Conservation (phyloP, 1,140 invertebrate species). For the Uloborus diversus region DNA sequence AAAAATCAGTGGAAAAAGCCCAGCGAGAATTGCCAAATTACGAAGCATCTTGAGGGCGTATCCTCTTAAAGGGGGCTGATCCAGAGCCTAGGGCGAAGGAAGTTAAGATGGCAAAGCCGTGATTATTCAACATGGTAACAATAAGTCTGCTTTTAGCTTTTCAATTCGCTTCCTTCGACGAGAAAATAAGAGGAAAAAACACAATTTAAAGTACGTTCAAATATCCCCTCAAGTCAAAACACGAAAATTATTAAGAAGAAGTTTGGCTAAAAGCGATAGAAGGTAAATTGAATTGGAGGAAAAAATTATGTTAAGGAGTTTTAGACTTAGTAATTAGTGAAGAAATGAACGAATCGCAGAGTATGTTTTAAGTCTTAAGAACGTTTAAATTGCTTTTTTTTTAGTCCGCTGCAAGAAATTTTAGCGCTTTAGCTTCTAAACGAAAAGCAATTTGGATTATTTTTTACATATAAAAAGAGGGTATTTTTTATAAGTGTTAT, state of each 20-base stretch:
- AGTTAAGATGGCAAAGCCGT: conserved; percentile 19
- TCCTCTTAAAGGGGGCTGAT: background rate
- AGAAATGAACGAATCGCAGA: conserved; percentile 14
- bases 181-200: conserved; percentile 19
- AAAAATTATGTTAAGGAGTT: conserved; percentile 19
- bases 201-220: conserved; percentile 23
- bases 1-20: conserved; percentile 8
- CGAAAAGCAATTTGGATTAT: background rate
- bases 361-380: conserved; percentile 19
- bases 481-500: too few species aligned
- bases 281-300: conserved; percentile 43
- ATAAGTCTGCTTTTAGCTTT: conserved; percentile 26
- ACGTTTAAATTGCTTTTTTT: conserved; percentile 21
- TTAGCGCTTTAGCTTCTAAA: background rate
- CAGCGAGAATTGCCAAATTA: conserved; percentile 27
- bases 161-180: conserved; percentile 10
- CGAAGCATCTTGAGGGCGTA: background rate
- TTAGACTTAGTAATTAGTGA: conserved; percentile 44
- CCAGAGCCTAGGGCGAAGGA: background rate
- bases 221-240: conserved; percentile 8
- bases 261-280: conserved; percentile 9
- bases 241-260: conserved; percentile 11
- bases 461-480: too few species aligned
- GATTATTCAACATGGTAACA: conserved; percentile 41
- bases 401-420: background rate